Base-by-base conservation (phyloP, 1,140 invertebrate species). In the Leptopilina clavipes region DNA sequence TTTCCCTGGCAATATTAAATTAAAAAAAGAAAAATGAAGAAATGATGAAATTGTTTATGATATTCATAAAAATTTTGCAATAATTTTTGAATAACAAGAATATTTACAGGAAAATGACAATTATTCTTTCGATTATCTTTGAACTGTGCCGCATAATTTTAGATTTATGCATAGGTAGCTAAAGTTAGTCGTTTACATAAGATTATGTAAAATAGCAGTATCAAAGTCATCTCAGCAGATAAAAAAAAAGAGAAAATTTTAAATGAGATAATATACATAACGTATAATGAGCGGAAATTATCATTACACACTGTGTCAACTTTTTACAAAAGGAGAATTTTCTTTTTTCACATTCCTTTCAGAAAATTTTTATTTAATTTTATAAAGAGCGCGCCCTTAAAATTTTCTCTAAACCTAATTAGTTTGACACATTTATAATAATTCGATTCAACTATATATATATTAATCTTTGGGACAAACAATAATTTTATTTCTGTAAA, bases 51-150 rank as follows among this genome's bases (percentile, higher is more conserved):
- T n/a, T n/a, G n/a, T n/a, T n/a, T n/a, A n/a, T n/a, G n/a, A n/a
- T n/a, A n/a, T n/a, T n/a, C n/a, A n/a, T n/a, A n/a, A n/a, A n/a
- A n/a, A n/a, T n/a, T n/a, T n/a, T n/a, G n/a, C n/a, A n/a, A n/a
- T n/a, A n/a, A n/a, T n/a, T n/a, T n/a, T n/a, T n/a, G n/a, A n/a
- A n/a, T n/a, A n/a, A n/a, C n/a, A n/a, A n/a, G n/a, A n/a, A n/a
- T n/a, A n/a, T n/a, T n/a, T 40, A 40, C 7, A 40, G 5, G 8
- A 40, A 40, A 40, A 40, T 40, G 37, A 40, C 9, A 6, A 65
- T 65, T 65, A 65, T 31, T 65, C 59, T 65, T 65, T 31, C 59
- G 59, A 65, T 65, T 65, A 65, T 65, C 59, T 65, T 31, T 10
- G 7, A 31, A 31, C 25, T 65, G 12, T 59, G 22, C 25, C 11